Evolutionary conservation across 2,888 invertebrate genomes (phyloP), one percentile per base, ranked within the genome.

Genomic region (Tuberolachnus salignus): DNA sequence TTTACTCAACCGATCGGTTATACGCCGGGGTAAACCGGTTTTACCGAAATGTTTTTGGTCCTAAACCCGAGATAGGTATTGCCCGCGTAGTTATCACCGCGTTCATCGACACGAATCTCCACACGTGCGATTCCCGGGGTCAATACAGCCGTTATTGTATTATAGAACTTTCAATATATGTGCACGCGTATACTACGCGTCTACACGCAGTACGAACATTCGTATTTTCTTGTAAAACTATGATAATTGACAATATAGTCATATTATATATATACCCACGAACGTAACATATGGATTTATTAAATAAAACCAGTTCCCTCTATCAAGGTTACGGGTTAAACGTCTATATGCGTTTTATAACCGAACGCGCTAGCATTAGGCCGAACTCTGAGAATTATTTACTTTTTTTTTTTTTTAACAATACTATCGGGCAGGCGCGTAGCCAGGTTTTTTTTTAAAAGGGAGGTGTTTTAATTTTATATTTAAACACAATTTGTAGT

Each of bases 81-180:
- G 10, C 10, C 10, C 11, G 13, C 14, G 13, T n/a, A 13, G 19
- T 19, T 19, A 55, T 55, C 53, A 14, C n/a, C 16, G 44, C 23
- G 23, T 63, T 66, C 49, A 26, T 49, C 49, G 49, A 55, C 70
- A 55, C 42, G 42, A 44, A 70, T 44, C 1, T 63, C 42, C 42
- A 26, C 69, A 10, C 16, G 19, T 16, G 16, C 14, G 26, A 34
- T 69, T 34, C n/a, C 14, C 13, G 63, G 55, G 26, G 70, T 70
- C 53, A 70, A 70, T 44, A 55, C 23, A 4, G 42, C 55, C 21
- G 69, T 42, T 67, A 42, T 69, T n/a, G n/a, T 59, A n/a, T 42
- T 19, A 19, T 59, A n/a, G 34, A 46, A 46, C 46, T 46, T 13
- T 34, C 34, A 34, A 34, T 34, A 34, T 34, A 34, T 34, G 6